Evolutionary conservation across 2,888 invertebrate species (phyloP).

Genomic region (Lasioglossum villosulum): DNA sequence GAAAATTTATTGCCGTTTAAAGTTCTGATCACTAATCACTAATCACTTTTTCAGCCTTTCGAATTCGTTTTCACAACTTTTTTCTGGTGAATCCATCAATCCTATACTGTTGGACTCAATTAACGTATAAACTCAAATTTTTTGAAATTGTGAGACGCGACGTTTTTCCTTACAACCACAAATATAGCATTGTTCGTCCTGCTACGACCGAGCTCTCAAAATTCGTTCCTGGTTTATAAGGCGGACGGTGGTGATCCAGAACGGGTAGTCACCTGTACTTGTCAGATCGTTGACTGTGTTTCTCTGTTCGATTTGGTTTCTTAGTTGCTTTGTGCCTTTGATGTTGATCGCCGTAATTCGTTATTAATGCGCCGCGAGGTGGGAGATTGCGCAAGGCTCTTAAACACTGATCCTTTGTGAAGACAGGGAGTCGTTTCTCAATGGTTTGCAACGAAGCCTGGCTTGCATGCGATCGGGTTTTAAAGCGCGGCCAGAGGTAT

Average conservation of each 20-base stretch:
- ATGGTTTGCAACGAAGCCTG: neutral
- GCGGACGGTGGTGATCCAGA: neutral
- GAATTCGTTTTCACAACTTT: no score
- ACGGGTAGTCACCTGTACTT: neutral
- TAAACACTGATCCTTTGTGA: slow-evolving; percentile 16
- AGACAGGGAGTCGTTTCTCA: slow-evolving; percentile 25
- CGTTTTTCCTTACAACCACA: no score
- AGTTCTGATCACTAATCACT: no score
- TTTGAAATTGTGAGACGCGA: no score
- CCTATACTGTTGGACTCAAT: no score
- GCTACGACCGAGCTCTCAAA: neutral
- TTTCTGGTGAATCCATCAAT: no score
- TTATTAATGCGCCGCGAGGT: slow-evolving; percentile 14
- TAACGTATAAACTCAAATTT: no score
- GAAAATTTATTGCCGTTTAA: no score
- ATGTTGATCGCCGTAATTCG: slow-evolving; percentile 21
- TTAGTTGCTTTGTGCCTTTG: slow-evolving; percentile 14
- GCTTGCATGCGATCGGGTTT: neutral
- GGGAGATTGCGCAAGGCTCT: slow-evolving; percentile 1
- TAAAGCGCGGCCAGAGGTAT: neutral
- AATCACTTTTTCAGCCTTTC: no score
- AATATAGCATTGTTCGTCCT: neutral
- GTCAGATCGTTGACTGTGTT: slow-evolving; percentile 6
- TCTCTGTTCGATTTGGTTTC: slow-evolving; percentile 1
- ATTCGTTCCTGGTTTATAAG: slow-evolving; percentile 10